Evolutionary conservation across 2,797 vertebrate species (phyloP), one percentile per base, ranked within the genome.

Genomic region (Anguilla obscura): DNA sequence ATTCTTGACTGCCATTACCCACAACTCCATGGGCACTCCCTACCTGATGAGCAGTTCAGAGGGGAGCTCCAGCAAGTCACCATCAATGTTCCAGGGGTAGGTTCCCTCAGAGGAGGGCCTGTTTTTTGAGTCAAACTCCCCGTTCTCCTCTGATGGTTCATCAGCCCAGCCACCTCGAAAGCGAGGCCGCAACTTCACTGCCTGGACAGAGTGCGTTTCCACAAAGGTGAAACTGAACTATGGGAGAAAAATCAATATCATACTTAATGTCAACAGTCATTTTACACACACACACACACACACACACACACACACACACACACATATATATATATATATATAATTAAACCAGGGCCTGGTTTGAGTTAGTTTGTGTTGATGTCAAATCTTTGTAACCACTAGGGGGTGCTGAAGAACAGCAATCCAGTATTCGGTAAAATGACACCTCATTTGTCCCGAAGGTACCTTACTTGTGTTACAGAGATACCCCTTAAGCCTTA

Each of bases 141-240:
- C 92, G 3, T 94, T 91, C 33, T 95, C 92, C 87, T 93, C 92
- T 56, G 85, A 92, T 7, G 91, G 92, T 30, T 93, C 94, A 30
- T 95, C 95, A 0, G 88, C 86, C 88, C 92, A 92, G 85, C 89
- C 91, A 52, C 33, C 91, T 87, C 79, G 88, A 14, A 88, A 91
- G 56, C 48, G 93, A 0, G 94, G 95, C 0, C 94, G 90, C 82
- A 99, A 93, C 94, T 94, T 98, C 85, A 99, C 97, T 54, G 97
- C 97, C 90, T 93, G 93, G 88, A 98, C 97, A 0, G 92, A 92
- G 60, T 97, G 97, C 0, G 96, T 97, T 92, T 99, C 97, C 93
- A 99, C 96, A 87, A 99, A 99, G 60, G 98, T 95, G 95, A 98
- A 98, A 92, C 90, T 96, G 93, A 99, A 98, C 98, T 99, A 95